Conservation (phyloP, 2,888 invertebrate genomes). For the Andrena trimmerana region DNA sequence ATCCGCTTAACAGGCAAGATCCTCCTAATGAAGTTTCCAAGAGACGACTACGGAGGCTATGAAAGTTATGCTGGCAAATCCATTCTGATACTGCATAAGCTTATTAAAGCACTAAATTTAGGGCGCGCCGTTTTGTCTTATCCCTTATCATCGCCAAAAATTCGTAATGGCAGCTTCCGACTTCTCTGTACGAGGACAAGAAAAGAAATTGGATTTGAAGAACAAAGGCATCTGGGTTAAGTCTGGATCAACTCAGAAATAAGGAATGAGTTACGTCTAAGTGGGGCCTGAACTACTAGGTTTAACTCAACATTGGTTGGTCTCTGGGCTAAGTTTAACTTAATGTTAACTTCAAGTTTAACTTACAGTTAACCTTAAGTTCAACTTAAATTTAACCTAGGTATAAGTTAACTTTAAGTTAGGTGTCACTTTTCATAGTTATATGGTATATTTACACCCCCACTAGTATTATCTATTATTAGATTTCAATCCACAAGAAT, state of each 20-base stretch:
- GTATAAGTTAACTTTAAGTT: too few species aligned
- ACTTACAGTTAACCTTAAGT: too few species aligned
- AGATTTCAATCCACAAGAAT: too few species aligned
- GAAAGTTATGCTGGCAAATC: constrained; percentile 46
- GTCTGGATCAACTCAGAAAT: not conserved
- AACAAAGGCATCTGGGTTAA: not conserved
- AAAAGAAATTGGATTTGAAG: not conserved
- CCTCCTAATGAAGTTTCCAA: constrained; percentile 50
- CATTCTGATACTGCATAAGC: constrained; percentile 31
- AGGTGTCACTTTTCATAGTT: too few species aligned
- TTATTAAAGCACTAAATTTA: constrained; percentile 44
- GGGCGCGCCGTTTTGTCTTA: constrained; percentile 16
- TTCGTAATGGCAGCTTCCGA: not conserved
- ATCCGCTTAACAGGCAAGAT: constrained; percentile 54
- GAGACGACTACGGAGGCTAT: constrained; percentile 26
- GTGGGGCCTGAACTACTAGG: too few species aligned
- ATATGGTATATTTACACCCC: too few species aligned
- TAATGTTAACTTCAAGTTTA: too few species aligned
- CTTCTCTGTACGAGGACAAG: not conserved
- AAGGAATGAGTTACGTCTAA: too few species aligned
- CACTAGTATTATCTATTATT: too few species aligned
- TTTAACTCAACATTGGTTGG: too few species aligned
- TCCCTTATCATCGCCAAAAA: constrained; percentile 9
- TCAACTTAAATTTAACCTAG: too few species aligned
- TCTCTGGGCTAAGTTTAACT: too few species aligned